Evolutionary conservation across 2,113 vertebrate species (phyloP).

Genomic region (Strix aluco): DNA sequence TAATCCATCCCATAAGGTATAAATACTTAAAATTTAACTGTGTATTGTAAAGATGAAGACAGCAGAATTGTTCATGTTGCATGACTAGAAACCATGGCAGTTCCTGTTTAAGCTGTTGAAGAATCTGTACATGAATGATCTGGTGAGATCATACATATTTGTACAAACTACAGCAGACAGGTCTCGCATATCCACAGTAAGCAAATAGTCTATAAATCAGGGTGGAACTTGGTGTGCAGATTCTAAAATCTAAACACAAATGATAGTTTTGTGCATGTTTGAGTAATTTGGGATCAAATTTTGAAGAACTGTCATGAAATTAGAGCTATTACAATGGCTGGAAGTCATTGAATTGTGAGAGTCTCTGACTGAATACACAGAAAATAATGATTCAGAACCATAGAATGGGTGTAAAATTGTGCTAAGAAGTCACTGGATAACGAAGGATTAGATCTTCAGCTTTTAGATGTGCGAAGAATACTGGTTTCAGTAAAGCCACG

Average conservation of each 20-base stretch:
- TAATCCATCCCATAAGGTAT: background rate
- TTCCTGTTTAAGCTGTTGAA: background rate
- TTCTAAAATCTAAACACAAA: background rate
- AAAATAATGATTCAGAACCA: background rate
- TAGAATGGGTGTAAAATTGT: background rate
- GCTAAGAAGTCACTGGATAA: background rate
- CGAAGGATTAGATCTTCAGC: background rate
- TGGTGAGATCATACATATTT: background rate
- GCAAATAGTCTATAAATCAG: background rate
- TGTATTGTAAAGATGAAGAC: background rate
- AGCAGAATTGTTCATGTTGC: background rate
- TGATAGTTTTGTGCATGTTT: background rate
- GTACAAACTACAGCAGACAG: background rate
- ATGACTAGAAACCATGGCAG: background rate
- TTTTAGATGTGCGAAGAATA: background rate
- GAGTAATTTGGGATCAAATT: background rate
- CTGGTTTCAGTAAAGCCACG: background rate
- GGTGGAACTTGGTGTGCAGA: background rate
- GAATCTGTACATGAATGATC: background rate
- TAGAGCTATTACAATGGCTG: background rate
- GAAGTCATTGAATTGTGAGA: background rate
- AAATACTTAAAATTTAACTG: background rate
- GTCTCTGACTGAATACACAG: background rate
- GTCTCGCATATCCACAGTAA: background rate
- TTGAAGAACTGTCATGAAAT: background rate